Evolutionary conservation across 2,113 vertebrate species (phyloP), one percentile per base, ranked within the genome.

Genomic region (Felis chaus): DNA sequence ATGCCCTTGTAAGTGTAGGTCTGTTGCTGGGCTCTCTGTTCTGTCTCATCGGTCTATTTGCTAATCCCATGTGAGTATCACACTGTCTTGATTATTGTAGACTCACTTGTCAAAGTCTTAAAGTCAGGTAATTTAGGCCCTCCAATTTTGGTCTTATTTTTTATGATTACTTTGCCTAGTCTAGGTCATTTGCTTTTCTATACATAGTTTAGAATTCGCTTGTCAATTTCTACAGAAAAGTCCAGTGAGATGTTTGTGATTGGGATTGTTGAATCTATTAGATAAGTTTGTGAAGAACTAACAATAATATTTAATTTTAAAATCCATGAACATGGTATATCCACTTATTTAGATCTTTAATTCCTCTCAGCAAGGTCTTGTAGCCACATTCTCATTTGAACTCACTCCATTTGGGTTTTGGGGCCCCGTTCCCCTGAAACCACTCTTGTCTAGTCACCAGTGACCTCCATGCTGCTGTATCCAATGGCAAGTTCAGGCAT

Each of bases 101-200:
- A 86, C 19, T 61, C 74, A 81, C 7, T 68, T 57, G 61, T 87
- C 55, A 76, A 97, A 65, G 5, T 69, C 53, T 85, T 79, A 57
- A 71, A 65, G 13, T 91, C 27, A 66, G 65, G 31, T 81, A 6
- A 31, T 80, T 6, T 89, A 90, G 71, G 21, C 69, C 27, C 12
- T 63, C 79, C 53, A 79, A 25, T 53, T 94, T 94, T 36, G 53
- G 66, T 94, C 74, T 86, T 86, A 86, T 69, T n/a, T 85, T 94
- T 88, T 83, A 53, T 50, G 29, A 61, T n/a, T 36, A 10, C 5
- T 89, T 61, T 95, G 7, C 12, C 25, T 85, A 7, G 14, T 68
- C 82, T 68, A 87, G 53, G 13, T 45, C 1, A 79, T 87, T 91
- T 82, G 23, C 23, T 27, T 88, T 88, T 91, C 41, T 69, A 7